These are phyloP conservation scores for Ovibos moschatus DNA, from an alignment of 2,113 vertebrate genomes.

Conservation along the genomic window DNA sequence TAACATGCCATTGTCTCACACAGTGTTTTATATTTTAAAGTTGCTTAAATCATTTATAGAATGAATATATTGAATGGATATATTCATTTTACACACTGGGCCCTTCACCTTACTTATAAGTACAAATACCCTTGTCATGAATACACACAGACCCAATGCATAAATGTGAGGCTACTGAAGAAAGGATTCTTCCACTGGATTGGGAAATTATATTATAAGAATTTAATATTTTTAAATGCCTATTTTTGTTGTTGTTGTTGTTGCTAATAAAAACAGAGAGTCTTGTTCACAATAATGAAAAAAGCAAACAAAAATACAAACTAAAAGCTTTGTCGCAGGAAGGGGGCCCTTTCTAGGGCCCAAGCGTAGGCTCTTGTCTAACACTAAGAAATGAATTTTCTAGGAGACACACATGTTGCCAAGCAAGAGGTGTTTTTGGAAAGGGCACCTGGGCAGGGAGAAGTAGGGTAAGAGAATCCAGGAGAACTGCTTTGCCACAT, in stretches of 20 bases:
- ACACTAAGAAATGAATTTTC: background rate
- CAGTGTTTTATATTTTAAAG: background rate
- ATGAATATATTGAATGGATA: background rate
- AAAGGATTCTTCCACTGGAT: background rate
- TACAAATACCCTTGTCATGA: background rate
- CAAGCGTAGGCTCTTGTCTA: background rate
- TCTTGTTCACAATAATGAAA: background rate
- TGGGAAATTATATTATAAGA: background rate
- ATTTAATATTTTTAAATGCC: background rate
- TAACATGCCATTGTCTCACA: background rate
- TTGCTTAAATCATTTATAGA: background rate
- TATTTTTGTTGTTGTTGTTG: background rate
- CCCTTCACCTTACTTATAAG: background rate
- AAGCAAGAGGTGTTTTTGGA: background rate
- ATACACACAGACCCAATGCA: background rate
- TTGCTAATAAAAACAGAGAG: background rate
- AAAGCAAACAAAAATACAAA: background rate
- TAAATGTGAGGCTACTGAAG: background rate
- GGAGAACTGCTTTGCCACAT: too few relatives aligned
- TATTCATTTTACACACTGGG: background rate
- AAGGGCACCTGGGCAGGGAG: background rate
- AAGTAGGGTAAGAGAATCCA: too few relatives aligned
- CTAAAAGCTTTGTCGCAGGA: background rate
- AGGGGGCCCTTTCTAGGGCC: background rate
- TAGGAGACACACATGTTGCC: background rate